A percentile compares a stretch with the other conserved stretches of the same genome.
Conservation (phyloP, 2,888 invertebrate species). For the Metallyticus violacea region DNA sequence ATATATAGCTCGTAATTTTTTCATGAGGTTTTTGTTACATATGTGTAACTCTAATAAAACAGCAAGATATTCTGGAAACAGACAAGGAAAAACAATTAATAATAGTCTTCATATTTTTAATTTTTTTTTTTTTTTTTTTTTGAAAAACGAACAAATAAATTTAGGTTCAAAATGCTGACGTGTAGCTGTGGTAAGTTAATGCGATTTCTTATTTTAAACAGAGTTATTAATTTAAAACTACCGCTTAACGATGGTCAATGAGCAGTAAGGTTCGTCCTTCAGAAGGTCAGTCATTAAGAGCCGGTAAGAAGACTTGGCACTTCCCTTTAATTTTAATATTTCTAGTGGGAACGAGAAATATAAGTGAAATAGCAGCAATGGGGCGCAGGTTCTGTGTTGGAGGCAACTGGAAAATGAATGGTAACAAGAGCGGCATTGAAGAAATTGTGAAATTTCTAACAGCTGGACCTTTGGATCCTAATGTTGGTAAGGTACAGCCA, state of each 20-base stretch:
- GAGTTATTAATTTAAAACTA: neutral
- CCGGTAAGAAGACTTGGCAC: neutral
- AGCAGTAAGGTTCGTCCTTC: neutral
- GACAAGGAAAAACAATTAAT: too few relatives aligned
- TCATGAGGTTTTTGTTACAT: too few relatives aligned
- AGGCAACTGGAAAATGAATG: slow-evolving; percentile 99
- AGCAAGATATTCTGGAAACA: too few relatives aligned
- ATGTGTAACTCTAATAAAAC: too few relatives aligned
- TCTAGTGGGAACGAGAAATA: neutral
- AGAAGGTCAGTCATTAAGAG: neutral
- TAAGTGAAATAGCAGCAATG: neutral
- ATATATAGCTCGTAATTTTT: too few relatives aligned
- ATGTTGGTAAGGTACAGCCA: slow-evolving; percentile 62
- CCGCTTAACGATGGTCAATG: neutral
- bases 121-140: too few relatives aligned
- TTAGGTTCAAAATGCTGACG: too few relatives aligned
- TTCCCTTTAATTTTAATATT: neutral
- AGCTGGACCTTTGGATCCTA: slow-evolving; percentile 71
- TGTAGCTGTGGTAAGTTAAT: too few relatives aligned
- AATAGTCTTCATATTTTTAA: too few relatives aligned
- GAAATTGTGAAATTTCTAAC: slow-evolving; percentile 77
- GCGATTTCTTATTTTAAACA: too few relatives aligned
- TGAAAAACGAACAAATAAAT: too few relatives aligned
- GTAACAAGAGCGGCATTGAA: slow-evolving; percentile 77
- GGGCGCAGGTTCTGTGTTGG: slow-evolving; percentile 94